Conservation (phyloP, 2,888 invertebrate species). For the Callosobruchus maculatus region DNA sequence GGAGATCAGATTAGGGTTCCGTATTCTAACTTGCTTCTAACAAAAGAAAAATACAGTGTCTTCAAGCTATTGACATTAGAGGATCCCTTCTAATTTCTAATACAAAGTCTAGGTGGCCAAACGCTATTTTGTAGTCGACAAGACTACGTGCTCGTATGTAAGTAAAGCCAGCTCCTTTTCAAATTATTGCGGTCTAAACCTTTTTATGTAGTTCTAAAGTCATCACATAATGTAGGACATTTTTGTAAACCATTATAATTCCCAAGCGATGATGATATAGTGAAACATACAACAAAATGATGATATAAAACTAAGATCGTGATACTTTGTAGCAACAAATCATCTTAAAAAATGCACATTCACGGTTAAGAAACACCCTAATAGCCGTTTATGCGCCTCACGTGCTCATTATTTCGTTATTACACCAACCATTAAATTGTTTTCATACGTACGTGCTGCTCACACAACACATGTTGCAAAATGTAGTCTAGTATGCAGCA, state of each 20-base stretch:
- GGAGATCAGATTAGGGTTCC: too few relatives aligned
- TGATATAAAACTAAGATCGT: background rate
- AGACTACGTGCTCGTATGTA: too few relatives aligned
- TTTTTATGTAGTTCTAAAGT: background rate
- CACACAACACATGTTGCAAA: background rate
- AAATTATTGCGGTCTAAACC: too few relatives aligned
- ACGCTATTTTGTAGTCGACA: too few relatives aligned
- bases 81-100: too few relatives aligned
- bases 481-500: background rate
- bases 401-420: background rate
- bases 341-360: background rate
- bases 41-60: too few relatives aligned
- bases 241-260: background rate
- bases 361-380: background rate
- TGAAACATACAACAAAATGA: background rate
- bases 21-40: too few relatives aligned
- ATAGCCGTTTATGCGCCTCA: background rate
- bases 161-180: too few relatives aligned
- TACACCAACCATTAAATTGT: background rate
- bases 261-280: background rate
- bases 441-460: background rate
- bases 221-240: background rate
- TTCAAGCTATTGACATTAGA: too few relatives aligned
- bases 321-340: background rate
- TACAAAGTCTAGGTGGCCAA: too few relatives aligned